Evolutionary conservation across 2,797 vertebrate genomes (phyloP).

Genomic region (Lycodopsis pacificus): DNA sequence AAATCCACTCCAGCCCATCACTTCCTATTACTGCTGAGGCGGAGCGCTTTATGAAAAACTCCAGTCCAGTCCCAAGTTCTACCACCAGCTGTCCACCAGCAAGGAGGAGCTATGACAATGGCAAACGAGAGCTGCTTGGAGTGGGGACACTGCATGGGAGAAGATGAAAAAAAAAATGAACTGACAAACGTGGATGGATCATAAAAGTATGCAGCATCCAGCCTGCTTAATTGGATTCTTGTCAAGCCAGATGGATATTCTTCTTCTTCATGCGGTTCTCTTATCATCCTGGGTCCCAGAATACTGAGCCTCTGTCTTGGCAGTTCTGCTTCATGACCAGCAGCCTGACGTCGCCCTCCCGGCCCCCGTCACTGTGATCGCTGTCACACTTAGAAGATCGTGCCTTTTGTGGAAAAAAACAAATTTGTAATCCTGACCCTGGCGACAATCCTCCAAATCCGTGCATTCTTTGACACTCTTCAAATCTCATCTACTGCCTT

Average conservation of each 20-base stretch:
- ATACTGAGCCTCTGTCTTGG: conserved; percentile 36
- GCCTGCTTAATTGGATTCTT: conserved; percentile 37
- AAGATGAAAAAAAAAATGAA: conserved; percentile 23
- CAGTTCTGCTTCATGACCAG: conserved; percentile 40
- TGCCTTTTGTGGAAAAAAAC: conserved; percentile 39
- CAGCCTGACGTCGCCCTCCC: conserved; percentile 28
- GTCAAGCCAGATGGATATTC: conserved; percentile 53
- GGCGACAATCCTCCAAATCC: conserved; percentile 36
- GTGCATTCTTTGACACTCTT: conserved; percentile 30
- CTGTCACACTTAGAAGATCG: conserved; percentile 47
- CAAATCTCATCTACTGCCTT: conserved; percentile 40
- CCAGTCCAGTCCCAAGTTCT: conserved; percentile 15
- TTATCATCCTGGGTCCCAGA: conserved; percentile 35
- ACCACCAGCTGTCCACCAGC: conserved; percentile 38
- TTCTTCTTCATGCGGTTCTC: conserved; percentile 24
- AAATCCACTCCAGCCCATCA: conserved; percentile 22
- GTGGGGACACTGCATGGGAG: conserved; percentile 11
- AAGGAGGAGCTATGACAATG: conserved; percentile 17
- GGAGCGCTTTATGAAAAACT: conserved; percentile 27
- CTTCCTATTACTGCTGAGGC: conserved; percentile 29
- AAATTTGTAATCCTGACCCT: conserved; percentile 40
- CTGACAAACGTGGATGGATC: conserved; percentile 41
- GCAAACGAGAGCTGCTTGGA: conserved; percentile 22
- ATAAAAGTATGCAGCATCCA: conserved; percentile 33
- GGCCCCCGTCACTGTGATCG: conserved; percentile 29